Base-by-base conservation (phyloP, 2,888 invertebrate species). In the Hirtodrosophila cameraria region DNA sequence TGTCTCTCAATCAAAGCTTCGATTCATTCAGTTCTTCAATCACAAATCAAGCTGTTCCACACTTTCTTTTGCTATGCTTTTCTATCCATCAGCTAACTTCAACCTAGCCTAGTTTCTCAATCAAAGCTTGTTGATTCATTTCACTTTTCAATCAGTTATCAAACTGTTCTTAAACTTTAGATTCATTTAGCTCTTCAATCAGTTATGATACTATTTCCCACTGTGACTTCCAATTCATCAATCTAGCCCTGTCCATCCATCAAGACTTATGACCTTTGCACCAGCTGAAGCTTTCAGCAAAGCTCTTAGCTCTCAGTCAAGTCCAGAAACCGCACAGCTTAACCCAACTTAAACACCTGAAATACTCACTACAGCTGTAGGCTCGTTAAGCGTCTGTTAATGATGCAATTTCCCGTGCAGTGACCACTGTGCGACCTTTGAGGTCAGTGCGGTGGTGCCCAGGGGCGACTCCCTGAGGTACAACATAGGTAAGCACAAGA, bases 361-460 rank as follows among this genome's bases (percentile, higher is more conserved):
- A 20, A 39, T 16, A 16, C 7, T 12, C 30, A 43, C 12, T 11
- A 16, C 6, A 39, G 30, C 27, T 41, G 27, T 13, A 35, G 39
- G 57, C 46, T 50, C 52, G 55, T 77, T 72, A 73, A 86, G 80
- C 76, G 76, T 41, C 80, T 67, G 86, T 76, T 80, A 86, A 80
- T 86, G 80, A 80, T 86, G 80, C 86, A 67, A 80, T 86, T 80
- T 86, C 83, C 83, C 86, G 80, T 62, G 61, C 69, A 60, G 61
- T 55, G 69, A 50, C 57, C 72, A 59, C 52, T 45, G 38, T 42
- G 50, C 57, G 78, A 85, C 79, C 79, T 84, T 75, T 79, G 69
- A 62, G 83, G 61, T 77, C 84, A 70, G 36, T 35, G 30, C 13
- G 13, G 52, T 60, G 42, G 5, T 18, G 18, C 18, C 18, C 18